phyloP scores from a whole-genome alignment of 2,888 invertebrate species.

The Amblyteles armatorius region DNA sequence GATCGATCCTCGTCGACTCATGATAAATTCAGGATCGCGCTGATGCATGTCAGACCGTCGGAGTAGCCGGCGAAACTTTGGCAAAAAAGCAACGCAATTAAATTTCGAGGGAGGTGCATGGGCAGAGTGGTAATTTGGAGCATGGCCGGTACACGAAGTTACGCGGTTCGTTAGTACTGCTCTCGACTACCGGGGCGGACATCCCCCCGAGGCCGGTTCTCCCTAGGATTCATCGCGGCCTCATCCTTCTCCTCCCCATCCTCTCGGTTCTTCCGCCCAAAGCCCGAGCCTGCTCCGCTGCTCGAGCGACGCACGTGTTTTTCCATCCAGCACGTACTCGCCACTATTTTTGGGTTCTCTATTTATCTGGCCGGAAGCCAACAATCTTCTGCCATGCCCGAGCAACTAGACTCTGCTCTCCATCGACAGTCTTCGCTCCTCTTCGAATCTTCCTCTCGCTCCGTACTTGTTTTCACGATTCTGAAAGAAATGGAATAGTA shows the following conservation, averaged over 20 bases:
- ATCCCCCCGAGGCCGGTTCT: not conserved
- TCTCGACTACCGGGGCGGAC: slow-evolving; percentile 16
- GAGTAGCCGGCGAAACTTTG: not conserved
- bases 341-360: slow-evolving; percentile 76
- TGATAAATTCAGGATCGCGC: not conserved
- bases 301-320: slow-evolving; percentile 55
- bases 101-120: not conserved
- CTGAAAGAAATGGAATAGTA: not conserved
- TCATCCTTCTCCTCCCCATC: not conserved
- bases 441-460: not conserved
- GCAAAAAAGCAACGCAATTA: not conserved
- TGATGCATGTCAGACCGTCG: not conserved
- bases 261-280: not conserved
- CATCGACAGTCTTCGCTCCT: slow-evolving; percentile 15
- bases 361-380: slow-evolving; percentile 73
- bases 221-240: slow-evolving; percentile 6
- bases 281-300: not conserved
- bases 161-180: slow-evolving; percentile 36
- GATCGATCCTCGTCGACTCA: slow-evolving; percentile 7
- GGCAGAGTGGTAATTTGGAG: slow-evolving; percentile 20
- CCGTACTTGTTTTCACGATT: not conserved
- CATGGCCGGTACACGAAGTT: not conserved
- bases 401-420: slow-evolving; percentile 30
- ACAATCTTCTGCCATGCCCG: slow-evolving; percentile 60
- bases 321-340: slow-evolving; percentile 51